Conservation (phyloP, 64 coral and sea anemone species). For the Acropora tenuis region DNA sequence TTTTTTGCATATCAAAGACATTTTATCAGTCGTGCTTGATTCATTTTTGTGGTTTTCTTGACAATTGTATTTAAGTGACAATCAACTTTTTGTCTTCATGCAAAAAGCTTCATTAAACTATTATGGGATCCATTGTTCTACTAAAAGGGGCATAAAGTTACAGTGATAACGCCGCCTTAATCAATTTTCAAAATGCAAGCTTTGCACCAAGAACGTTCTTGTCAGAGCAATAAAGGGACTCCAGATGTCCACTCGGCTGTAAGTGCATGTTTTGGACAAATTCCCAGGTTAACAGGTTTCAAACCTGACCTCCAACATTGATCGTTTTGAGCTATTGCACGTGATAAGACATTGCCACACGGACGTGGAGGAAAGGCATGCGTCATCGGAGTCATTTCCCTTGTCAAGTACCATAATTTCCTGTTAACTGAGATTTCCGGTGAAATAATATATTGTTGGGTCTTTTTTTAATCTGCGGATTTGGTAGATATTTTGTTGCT, state of each 20-base stretch:
- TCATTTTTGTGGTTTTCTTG: neutral
- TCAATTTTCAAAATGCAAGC: no score
- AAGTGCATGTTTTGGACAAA: neutral
- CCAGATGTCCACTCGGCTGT: neutral
- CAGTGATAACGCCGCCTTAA: neutral
- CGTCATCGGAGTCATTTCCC: neutral
- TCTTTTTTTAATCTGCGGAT: no score
- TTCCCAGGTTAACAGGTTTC: neutral
- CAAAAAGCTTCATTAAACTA: no score
- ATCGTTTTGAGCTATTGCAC: neutral
- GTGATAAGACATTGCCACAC: neutral
- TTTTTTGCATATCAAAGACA: neutral
- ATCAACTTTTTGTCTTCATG: neutral
- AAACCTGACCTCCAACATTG: conserved; percentile 1
- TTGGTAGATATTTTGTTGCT: no score
- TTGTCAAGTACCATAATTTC: neutral
- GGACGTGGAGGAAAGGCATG: neutral
- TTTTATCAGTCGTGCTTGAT: neutral
- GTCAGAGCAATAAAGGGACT: no score
- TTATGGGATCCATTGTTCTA: conserved; percentile 17
- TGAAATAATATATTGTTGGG: neutral
- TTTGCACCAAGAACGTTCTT: neutral
- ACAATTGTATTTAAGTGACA: neutral
- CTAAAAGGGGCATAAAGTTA: neutral
- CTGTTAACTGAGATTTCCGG: conserved; percentile 27